phyloP scores from a whole-genome alignment of 2,113 vertebrate species.

The Strix uralensis region DNA sequence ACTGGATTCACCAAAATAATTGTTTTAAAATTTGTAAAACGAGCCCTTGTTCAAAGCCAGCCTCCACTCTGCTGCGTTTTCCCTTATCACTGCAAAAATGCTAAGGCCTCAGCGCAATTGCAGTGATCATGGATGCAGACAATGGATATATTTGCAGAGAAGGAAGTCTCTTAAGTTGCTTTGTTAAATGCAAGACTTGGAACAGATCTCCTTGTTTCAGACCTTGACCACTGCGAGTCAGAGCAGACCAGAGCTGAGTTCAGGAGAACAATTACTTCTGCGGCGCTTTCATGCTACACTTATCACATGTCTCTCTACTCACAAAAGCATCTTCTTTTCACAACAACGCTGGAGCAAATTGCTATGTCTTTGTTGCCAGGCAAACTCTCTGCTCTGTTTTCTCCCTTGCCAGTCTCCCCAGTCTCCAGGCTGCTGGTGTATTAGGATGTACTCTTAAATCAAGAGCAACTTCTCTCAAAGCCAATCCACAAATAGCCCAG shows the following conservation, averaged over 20 bases:
- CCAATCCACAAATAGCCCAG: background rate
- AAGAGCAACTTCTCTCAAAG: background rate
- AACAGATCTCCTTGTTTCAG: background rate
- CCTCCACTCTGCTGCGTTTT: background rate
- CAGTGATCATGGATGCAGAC: background rate
- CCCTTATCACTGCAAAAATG: background rate
- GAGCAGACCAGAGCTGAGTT: background rate
- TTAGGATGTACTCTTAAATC: constrained; percentile 12
- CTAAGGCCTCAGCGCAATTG: background rate
- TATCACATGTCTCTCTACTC: background rate
- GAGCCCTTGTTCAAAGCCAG: background rate
- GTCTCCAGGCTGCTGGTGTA: background rate
- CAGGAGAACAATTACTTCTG: background rate
- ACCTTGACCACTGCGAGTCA: background rate
- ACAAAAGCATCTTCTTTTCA: constrained; percentile 33
- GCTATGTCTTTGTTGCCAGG: constrained; percentile 12
- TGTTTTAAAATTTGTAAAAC: too few relatives aligned
- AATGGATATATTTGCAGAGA: background rate
- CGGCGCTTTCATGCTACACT: background rate
- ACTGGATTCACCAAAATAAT: background rate
- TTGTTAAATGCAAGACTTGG: background rate
- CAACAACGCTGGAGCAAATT: constrained; percentile 1
- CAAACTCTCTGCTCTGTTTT: background rate
- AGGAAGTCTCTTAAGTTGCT: background rate
- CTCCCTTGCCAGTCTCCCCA: background rate